These are phyloP conservation scores for Sussaba pulchella DNA, from an alignment of 2,888 invertebrate genomes.

Conservation along the genomic window DNA sequence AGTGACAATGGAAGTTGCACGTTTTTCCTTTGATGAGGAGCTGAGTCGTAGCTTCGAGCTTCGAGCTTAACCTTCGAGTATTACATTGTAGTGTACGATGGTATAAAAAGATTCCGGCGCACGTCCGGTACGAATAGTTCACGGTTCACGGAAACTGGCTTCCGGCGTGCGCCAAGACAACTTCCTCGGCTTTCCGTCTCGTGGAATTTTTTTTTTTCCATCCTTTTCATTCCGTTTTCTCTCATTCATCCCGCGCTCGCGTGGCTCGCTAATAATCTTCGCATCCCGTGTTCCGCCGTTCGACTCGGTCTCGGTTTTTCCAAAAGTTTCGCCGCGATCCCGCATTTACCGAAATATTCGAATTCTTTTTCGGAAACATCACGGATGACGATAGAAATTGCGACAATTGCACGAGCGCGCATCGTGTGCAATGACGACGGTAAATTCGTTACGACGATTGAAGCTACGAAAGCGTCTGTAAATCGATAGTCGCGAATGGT, in stretches of 20 bases:
- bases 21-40: conserved; percentile 15
- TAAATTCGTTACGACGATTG: background rate
- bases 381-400: background rate
- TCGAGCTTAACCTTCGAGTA: background rate
- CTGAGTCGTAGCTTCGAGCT: conserved; percentile 4
- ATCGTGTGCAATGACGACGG: too few relatives aligned
- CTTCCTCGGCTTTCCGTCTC: conserved; percentile 53
- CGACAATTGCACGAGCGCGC: background rate
- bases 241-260: conserved; percentile 16
- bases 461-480: background rate
- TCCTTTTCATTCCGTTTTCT: conserved; percentile 34
- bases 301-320: conserved; percentile 28
- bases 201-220: conserved; percentile 45
- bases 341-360: conserved; percentile 3
- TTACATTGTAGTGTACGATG: conserved; percentile 21
- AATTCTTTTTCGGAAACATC: background rate
- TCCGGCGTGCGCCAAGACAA: conserved; percentile 58
- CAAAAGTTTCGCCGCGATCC: conserved; percentile 13
- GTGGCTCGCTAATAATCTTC: background rate
- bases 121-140: conserved; percentile 59
- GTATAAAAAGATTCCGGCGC: conserved; percentile 37
- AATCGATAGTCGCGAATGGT: conserved; percentile 31
- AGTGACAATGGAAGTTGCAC: conserved; percentile 33
- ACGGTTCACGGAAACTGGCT: conserved; percentile 63
- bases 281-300: conserved; percentile 14